Conservation (phyloP, 2,113 vertebrate species). For the Eulacestoma nigropectus region DNA sequence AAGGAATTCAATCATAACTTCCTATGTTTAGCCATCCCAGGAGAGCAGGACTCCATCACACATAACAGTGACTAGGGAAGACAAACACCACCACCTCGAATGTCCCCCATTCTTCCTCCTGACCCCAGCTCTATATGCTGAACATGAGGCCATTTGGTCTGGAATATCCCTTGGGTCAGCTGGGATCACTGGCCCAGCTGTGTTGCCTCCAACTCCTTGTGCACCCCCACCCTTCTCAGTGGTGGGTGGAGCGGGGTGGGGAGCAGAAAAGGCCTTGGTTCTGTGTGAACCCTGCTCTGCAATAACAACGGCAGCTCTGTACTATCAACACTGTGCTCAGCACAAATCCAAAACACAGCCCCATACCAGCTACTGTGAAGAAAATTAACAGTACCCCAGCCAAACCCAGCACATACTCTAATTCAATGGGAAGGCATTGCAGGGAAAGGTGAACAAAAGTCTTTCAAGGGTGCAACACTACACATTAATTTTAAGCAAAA, state of each 20-base stretch:
- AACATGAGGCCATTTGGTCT: background rate
- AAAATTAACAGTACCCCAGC: background rate
- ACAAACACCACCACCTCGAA: too few species aligned
- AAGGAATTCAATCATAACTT: background rate
- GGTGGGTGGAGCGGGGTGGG: background rate
- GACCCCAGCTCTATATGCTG: background rate
- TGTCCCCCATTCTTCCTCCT: background rate
- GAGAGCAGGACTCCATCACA: background rate
- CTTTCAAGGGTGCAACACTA: background rate
- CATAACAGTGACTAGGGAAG: background rate
- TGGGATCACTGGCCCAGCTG: background rate
- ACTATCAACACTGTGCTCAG: too few species aligned
- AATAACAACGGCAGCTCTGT: background rate
- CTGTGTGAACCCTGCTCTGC: too few species aligned
- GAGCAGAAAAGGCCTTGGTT: background rate
- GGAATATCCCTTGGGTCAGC: too few species aligned
- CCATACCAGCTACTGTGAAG: background rate
- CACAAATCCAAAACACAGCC: background rate
- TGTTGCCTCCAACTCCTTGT: background rate
- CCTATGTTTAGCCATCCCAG: rapidly evolving
- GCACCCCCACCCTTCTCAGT: rapidly evolving
- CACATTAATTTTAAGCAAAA: background rate
- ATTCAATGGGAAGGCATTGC: background rate
- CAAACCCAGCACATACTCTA: background rate
- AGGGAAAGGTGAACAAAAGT: background rate